Percentiles rank a stretch among this genome's conserved stretches.
Conservation (phyloP, 2,797 vertebrate genomes). For the Poeciliopsis paucimaculata region DNA sequence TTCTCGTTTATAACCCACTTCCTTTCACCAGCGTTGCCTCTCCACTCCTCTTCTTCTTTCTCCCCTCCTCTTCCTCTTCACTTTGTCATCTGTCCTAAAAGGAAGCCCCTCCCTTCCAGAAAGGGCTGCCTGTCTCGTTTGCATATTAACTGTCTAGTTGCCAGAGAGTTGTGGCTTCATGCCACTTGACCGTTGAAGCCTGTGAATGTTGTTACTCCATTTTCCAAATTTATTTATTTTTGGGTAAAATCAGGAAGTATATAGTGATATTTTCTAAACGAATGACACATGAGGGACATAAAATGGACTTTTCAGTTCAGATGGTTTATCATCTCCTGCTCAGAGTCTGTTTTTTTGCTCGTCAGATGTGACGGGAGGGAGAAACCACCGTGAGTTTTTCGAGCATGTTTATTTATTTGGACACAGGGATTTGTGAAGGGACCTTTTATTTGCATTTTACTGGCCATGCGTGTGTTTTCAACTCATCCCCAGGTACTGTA, state of each 20-base stretch:
- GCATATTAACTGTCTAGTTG: conserved; percentile 85
- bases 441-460: not conserved
- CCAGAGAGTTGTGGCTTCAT: conserved; percentile 67
- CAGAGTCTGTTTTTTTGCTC: not conserved
- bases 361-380: not conserved
- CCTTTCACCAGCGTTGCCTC: conserved; percentile 49
- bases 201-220: conserved; percentile 38
- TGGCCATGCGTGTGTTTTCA: not conserved
- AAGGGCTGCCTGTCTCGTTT: conserved; percentile 74
- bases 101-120: conserved; percentile 72
- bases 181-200: conserved; percentile 70
- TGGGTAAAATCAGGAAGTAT: not conserved
- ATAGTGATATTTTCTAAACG: not conserved
- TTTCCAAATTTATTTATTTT: not conserved
- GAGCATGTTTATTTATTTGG: conserved; percentile 5
- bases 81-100: conserved; percentile 61
- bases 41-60: conserved; percentile 50
- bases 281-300: not conserved
- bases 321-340: not conserved
- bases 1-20: conserved; percentile 24
- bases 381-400: not conserved
- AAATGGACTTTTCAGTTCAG: not conserved
- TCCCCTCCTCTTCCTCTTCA: conserved; percentile 38
- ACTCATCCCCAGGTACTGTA: conserved; percentile 16
- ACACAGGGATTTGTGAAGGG: not conserved